Evolutionary conservation across 1,140 invertebrate genomes (phyloP).

Genomic region (Chironomus striatipennis): DNA sequence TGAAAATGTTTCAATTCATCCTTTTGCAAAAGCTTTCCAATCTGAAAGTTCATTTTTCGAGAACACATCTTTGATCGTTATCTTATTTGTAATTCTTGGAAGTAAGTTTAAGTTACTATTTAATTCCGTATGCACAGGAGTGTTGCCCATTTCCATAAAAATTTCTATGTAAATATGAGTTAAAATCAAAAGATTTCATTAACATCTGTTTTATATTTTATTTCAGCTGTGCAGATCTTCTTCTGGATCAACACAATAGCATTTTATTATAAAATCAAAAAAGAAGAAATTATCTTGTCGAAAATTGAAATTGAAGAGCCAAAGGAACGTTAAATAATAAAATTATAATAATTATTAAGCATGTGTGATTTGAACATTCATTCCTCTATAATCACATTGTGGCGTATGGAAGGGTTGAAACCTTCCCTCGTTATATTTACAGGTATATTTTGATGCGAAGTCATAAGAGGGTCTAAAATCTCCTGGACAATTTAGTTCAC

Average conservation of each 20-base stretch:
- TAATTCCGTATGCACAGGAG: too few relatives aligned
- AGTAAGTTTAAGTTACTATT: background rate
- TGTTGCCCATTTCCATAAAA: too few relatives aligned
- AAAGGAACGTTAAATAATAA: background rate
- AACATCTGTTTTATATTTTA: constrained; percentile 6
- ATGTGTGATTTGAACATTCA: background rate
- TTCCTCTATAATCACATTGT: constrained; percentile 54
- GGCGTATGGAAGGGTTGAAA: constrained; percentile 64
- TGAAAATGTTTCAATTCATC: background rate
- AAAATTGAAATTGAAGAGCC: background rate
- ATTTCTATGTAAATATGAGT: background rate
- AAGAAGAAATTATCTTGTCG: background rate
- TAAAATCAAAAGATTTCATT: background rate
- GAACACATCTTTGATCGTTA: background rate
- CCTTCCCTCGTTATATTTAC: constrained; percentile 53
- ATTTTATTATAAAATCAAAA: background rate
- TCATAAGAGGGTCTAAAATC: constrained; percentile 51
- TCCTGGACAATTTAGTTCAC: constrained; percentile 55
- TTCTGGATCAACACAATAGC: background rate
- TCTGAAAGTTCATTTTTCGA: background rate
- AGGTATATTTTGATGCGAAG: constrained; percentile 55
- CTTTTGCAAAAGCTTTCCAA: background rate
- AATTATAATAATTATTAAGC: background rate
- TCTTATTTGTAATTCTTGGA: background rate
- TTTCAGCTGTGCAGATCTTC: background rate